Percentiles rank a stretch among this genome's conserved stretches.
These are phyloP conservation scores for Orchesella flavescens DNA, from an alignment of 2,888 invertebrate genomes.

Conservation along the genomic window DNA sequence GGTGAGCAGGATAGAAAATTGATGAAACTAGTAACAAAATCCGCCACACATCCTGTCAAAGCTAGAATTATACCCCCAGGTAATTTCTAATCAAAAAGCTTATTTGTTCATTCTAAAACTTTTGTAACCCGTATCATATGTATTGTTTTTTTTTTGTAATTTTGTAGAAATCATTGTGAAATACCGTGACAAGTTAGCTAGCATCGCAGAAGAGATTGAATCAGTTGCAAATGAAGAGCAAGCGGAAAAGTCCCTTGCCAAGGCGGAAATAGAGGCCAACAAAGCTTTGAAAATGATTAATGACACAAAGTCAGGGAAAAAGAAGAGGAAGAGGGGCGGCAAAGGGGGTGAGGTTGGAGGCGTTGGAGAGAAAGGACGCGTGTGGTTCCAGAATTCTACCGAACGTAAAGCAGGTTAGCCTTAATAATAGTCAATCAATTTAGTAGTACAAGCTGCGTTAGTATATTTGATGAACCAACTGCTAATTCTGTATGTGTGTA, in stretches of 20 bases:
- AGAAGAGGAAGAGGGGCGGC: slow-evolving; percentile 72
- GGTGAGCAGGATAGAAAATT: slow-evolving; percentile 93
- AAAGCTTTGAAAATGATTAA: slow-evolving; percentile 81
- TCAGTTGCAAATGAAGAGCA: slow-evolving; percentile 89
- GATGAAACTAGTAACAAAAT: slow-evolving; percentile 92
- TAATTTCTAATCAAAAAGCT: not conserved
- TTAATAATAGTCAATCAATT: not conserved
- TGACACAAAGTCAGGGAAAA: slow-evolving; percentile 74
- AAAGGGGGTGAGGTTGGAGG: slow-evolving; percentile 71
- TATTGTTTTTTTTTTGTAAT: not conserved
- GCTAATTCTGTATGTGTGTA: slow-evolving; percentile 4
- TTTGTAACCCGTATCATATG: not conserved
- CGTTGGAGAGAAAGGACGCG: slow-evolving; percentile 68
- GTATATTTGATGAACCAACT: slow-evolving; percentile 3
- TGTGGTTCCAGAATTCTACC: slow-evolving; percentile 90
- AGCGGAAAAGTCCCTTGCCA: slow-evolving; percentile 85
- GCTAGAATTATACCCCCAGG: slow-evolving; percentile 86
- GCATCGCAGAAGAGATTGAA: slow-evolving; percentile 86
- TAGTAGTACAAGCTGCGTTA: too few species aligned
- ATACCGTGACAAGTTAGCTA: slow-evolving; percentile 78
- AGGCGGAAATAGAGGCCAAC: slow-evolving; percentile 88
- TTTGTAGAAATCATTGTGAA: slow-evolving; percentile 73
- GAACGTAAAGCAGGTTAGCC: slow-evolving; percentile 80
- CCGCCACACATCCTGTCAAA: slow-evolving; percentile 89
- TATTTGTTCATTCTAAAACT: not conserved